phyloP scores from a whole-genome alignment of 1,140 invertebrate species.

The Leptinotarsa lineolata region DNA sequence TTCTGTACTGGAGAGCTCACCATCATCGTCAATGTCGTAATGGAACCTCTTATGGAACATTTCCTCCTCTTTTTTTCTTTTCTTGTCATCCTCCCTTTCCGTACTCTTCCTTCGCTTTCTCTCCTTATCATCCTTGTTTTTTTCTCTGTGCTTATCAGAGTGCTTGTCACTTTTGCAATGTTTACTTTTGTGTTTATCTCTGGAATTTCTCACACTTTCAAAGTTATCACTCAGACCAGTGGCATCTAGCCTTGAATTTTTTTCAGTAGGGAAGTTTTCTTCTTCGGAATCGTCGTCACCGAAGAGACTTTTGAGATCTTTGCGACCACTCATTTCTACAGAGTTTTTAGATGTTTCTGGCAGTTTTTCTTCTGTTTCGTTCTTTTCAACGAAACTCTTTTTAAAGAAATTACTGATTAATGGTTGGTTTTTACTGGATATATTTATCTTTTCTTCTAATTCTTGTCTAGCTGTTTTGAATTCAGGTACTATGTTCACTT shows the following conservation, averaged over 20 bases:
- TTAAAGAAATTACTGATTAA: conserved; percentile 31
- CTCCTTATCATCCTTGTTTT: conserved; percentile 26
- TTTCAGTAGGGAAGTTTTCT: not conserved
- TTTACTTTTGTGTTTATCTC: conserved; percentile 30
- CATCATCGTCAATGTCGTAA: conserved; percentile 19
- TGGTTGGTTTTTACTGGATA: not conserved
- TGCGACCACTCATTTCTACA: conserved; percentile 19
- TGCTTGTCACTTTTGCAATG: conserved; percentile 6
- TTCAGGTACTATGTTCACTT: conserved; percentile 21
- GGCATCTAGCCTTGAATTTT: conserved; percentile 4
- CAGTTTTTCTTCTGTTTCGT: conserved; percentile 18
- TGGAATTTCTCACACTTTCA: conserved; percentile 13
- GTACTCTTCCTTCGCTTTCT: conserved; percentile 31
- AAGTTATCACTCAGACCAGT: not conserved
- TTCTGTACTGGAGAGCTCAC: conserved; percentile 32
- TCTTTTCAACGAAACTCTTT: conserved; percentile 1
- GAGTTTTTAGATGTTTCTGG: conserved; percentile 16
- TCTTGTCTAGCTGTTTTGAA: conserved; percentile 41
- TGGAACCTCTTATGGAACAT: not conserved
- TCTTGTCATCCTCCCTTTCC: conserved; percentile 32
- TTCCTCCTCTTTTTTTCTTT: conserved; percentile 34
- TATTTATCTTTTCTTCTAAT: conserved; percentile 25
- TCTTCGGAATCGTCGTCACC: conserved; percentile 35
- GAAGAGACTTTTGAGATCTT: conserved; percentile 34
- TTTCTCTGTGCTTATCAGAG: conserved; percentile 22